Base-by-base conservation (phyloP, 2,113 vertebrate genomes). In the Pan troglodytes region DNA sequence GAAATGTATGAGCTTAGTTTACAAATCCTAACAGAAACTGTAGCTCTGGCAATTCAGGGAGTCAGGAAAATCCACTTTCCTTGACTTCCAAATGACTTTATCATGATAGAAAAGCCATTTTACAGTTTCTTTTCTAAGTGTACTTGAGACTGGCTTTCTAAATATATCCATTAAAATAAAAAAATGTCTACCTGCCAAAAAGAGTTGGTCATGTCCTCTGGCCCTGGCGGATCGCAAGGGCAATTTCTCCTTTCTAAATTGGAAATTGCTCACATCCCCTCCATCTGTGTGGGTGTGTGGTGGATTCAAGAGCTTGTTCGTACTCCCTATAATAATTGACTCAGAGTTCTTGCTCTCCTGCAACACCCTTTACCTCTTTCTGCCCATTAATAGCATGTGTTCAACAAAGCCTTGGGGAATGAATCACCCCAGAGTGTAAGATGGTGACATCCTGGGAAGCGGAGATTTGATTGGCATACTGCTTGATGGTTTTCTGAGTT, bases 101-200 rank as follows among this genome's bases (percentile, higher is more conserved):
- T 57, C 32, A 52, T 52, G 20, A 89, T 7, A 72, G 55, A 12
- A 17, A 89, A 87, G 18, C 20, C 11, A 88, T 94, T 93, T 92
- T 27, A 76, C 23, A 35, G 11, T 52, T 67, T 95, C 18, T 32
- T 12, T 96, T 98, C 96, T 96, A 90, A 83, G 14, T 79, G 6
- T 50, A 93, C 30, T 45, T 96, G 85, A 97, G 90, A 92, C 68
- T 70, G 48, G 52, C 95, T 92, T 40, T 88, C 76, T 91, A 96
- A 78, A 85, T 91, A 61, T 40, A 43, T 30, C 55, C 8, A 78
- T 85, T 64, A 22, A 97, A 95, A 73, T 16, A 7, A 14, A 8
- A 20, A 48, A 40, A 32, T 10, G 50, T 4, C 4, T 70, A 27
- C 45, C 55, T 78, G 22, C 40, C 92, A 78, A 87, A 86, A 93